phyloP scores from a whole-genome alignment of 35 echinoderm and acorn worm genomes.

The Acanthaster planci region DNA sequence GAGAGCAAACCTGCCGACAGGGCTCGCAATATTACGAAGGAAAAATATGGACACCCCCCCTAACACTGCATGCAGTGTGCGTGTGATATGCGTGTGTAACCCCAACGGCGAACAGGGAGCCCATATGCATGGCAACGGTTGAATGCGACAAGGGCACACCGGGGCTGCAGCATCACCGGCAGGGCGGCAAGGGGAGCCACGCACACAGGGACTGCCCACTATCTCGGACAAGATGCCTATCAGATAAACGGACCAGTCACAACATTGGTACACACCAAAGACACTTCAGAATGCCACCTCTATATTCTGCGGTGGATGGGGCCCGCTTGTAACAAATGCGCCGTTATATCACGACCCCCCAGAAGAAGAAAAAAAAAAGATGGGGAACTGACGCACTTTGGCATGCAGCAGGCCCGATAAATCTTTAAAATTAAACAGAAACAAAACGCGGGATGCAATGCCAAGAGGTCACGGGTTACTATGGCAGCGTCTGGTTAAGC shows the following conservation, averaged over 20 bases:
- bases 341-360: too few relatives aligned
- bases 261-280: slow-evolving; percentile 21
- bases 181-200: background rate
- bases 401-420: too few relatives aligned
- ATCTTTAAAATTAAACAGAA: too few relatives aligned
- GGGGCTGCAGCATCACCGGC: slow-evolving; percentile 4
- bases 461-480: background rate
- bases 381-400: too few relatives aligned
- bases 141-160: background rate
- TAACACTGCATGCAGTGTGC: too few relatives aligned
- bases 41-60: too few relatives aligned
- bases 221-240: slow-evolving; percentile 19
- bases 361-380: too few relatives aligned
- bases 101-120: background rate
- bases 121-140: slow-evolving; percentile 5
- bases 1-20: too few relatives aligned
- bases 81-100: too few relatives aligned
- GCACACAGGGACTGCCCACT: background rate
- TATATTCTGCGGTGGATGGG: background rate
- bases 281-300: slow-evolving; percentile 11
- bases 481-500: slow-evolving; percentile 6
- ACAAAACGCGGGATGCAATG: too few relatives aligned
- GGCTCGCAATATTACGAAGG: too few relatives aligned
- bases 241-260: slow-evolving; percentile 24
- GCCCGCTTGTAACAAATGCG: background rate